phyloP scores from a whole-genome alignment of 2,888 invertebrate species.

The Pegoplata infirma region DNA sequence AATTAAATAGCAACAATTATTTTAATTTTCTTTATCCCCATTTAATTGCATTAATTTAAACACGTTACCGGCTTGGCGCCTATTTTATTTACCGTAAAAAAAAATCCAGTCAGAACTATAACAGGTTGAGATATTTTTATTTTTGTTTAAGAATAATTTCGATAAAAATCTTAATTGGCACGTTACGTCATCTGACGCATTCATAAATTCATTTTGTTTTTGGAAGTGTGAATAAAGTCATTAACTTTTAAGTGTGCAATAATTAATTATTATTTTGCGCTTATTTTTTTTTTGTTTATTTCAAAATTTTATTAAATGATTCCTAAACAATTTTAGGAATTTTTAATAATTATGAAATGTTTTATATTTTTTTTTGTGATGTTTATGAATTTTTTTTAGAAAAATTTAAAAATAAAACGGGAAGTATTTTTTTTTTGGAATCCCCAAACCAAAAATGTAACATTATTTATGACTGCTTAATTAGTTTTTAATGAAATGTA shows the following conservation, averaged over 20 bases:
- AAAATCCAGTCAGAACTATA: not conserved
- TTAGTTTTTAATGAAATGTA: too few species aligned
- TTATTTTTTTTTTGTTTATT: not conserved
- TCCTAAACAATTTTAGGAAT: not conserved
- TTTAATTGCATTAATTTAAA: not conserved
- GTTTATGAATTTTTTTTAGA: not conserved
- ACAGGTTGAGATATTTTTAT: not conserved
- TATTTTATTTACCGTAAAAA: not conserved
- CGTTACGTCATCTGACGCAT: not conserved
- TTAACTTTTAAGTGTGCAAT: conserved; percentile 12
- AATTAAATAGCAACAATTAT: not conserved
- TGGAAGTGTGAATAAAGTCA: conserved; percentile 23
- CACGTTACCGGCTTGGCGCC: not conserved
- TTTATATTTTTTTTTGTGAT: not conserved
- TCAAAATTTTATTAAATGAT: not conserved
- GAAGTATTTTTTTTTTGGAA: not conserved
- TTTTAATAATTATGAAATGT: not conserved
- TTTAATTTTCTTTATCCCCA: not conserved
- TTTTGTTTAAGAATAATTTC: not conserved
- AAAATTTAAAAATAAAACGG: not conserved
- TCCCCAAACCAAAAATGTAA: too few species aligned
- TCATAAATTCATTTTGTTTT: conserved; percentile 1
- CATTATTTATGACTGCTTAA: not conserved
- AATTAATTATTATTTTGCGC: not conserved
- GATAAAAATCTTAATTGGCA: not conserved